Evolutionary conservation across 2,113 vertebrate species (phyloP), one percentile per base, ranked within the genome.

Genomic region (Dicentrarchus labrax): DNA sequence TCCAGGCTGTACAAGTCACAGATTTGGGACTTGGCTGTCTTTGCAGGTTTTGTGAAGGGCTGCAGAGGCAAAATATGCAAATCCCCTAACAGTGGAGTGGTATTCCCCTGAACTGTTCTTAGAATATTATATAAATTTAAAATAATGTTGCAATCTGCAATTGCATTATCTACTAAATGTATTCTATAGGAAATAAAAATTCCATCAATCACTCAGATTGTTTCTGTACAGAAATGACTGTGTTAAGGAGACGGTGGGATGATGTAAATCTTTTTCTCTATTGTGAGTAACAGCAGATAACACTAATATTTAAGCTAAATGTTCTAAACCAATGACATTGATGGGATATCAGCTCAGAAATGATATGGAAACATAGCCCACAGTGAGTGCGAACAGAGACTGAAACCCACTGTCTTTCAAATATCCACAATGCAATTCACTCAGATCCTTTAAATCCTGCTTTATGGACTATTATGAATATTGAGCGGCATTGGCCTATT

Each of bases 401-500:
- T 36, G n/a, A 74, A 68, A 65, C 45, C 66, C 45, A 80, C 6
- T 45, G 68, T 11, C 15, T 77, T 83, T 65, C 19, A 71, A 19
- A 84, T 72, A 76, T 57, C 86, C 82, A 84, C 74, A 85, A n/a
- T 82, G 56, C 76, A 78, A 53, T 82, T 48, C 7, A 3, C 5
- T 36, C 72, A 85, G 75, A 82, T 88, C 82, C 82, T 76, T 68
- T 78, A 82, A 89, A 90, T 68, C 85, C 65, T 82, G 51, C 74
- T 80, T 76, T 80, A 80, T 84, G 71, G 82, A 82, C 78, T 76
- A 64, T 84, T 86, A 82, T 84, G 84, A 90, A 80, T 90, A 84
- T 69, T 80, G 85, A 87, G 73, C 17, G 16, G 50, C 60, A 51
- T 17, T 8, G 48, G 72, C 56, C 50, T 72, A 56, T 80, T 48